These are phyloP conservation scores for Bujurquina vittata DNA, from an alignment of 2,113 vertebrate species.

Conservation along the genomic window DNA sequence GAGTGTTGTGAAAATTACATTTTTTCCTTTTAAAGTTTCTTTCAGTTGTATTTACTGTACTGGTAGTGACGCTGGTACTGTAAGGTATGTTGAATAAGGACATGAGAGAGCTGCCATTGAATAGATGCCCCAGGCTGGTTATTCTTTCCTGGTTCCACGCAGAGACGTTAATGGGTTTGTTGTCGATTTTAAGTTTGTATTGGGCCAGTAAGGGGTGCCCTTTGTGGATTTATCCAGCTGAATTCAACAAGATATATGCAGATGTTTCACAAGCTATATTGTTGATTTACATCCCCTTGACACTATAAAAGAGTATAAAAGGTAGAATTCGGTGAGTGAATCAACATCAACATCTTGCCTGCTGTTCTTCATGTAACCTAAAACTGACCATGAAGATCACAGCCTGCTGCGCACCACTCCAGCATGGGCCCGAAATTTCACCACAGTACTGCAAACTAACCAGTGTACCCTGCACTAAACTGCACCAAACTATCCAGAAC, in stretches of 20 bases:
- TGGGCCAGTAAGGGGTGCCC: background rate
- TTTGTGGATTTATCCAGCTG: no score
- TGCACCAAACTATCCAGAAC: background rate
- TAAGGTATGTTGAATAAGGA: background rate
- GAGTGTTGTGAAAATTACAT: no score
- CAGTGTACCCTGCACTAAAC: background rate
- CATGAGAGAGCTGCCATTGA: background rate
- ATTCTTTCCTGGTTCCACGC: background rate
- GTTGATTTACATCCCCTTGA: no score
- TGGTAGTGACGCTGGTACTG: no score
- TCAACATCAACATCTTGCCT: no score
- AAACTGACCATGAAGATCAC: no score
- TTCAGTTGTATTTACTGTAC: fast-evolving
- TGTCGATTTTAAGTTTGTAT: background rate
- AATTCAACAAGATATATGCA: no score
- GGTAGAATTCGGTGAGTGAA: no score
- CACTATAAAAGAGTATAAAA: no score
- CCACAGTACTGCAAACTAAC: background rate
- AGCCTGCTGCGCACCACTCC: background rate
- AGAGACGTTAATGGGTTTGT: background rate
- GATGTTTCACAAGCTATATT: no score
- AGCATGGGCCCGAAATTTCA: background rate
- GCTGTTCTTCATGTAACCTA: no score
- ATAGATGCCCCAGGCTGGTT: background rate
- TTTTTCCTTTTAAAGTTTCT: no score